phyloP scores from a whole-genome alignment of 2,797 vertebrate genomes.

The Coilia nasus region DNA sequence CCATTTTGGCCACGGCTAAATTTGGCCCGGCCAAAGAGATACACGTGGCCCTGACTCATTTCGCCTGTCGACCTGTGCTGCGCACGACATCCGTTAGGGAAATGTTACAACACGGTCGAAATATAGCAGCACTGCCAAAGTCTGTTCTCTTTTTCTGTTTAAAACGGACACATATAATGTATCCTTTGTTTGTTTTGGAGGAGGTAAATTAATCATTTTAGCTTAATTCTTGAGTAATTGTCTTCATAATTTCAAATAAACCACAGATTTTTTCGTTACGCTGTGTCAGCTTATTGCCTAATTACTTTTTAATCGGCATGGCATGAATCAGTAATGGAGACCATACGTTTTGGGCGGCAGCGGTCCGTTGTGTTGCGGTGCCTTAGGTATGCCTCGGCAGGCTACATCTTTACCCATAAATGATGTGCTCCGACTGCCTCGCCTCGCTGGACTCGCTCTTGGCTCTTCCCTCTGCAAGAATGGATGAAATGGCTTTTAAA shows the following conservation, averaged over 20 bases:
- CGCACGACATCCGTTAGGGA: conserved; percentile 45
- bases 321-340: conserved; percentile 35
- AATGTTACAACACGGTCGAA: conserved; percentile 39
- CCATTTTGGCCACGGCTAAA: conserved; percentile 55
- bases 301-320: conserved; percentile 46
- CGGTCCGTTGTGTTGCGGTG: background rate
- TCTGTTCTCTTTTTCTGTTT: conserved; percentile 7
- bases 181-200: background rate
- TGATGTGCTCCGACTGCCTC: conserved; percentile 59
- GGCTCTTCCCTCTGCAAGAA: conserved; percentile 70
- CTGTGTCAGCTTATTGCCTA: conserved; percentile 44
- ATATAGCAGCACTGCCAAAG: conserved; percentile 18
- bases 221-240: conserved; percentile 7
- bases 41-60: conserved; percentile 52
- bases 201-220: conserved; percentile 2
- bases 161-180: conserved; percentile 16
- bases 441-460: conserved; percentile 72
- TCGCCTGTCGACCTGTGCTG: conserved; percentile 48
- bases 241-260: conserved; percentile 11
- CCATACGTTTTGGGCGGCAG: conserved; percentile 14
- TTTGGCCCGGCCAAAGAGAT: conserved; percentile 51
- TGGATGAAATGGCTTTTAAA: conserved; percentile 78
- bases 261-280: conserved; percentile 7
- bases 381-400: background rate
- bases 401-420: conserved; percentile 14